These are phyloP conservation scores for Notodromas monacha DNA, from an alignment of 2,888 invertebrate genomes.

Conservation along the genomic window DNA sequence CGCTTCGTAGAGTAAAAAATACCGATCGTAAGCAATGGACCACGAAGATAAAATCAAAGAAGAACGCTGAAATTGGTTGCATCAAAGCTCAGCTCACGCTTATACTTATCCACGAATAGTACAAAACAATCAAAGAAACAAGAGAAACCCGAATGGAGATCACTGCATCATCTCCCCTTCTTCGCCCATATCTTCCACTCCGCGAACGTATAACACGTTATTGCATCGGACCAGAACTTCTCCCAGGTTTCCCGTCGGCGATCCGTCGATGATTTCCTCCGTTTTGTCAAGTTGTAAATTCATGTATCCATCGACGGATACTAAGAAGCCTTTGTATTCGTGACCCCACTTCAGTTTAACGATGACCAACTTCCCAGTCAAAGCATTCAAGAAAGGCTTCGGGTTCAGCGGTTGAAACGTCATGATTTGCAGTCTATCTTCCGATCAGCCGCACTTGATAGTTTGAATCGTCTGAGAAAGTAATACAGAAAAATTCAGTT, in stretches of 20 bases:
- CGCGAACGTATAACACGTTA: conserved; percentile 75
- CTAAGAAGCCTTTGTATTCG: conserved; percentile 90
- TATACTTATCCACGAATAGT: too few species aligned
- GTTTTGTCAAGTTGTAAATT: conserved; percentile 83
- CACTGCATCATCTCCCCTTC: conserved; percentile 90
- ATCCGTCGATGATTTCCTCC: conserved; percentile 82
- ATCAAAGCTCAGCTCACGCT: too few species aligned
- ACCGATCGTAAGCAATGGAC: too few species aligned
- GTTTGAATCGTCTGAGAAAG: too few species aligned
- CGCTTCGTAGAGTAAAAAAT: too few species aligned
- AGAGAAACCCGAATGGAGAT: too few species aligned
- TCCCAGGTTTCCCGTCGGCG: conserved; percentile 64
- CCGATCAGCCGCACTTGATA: too few species aligned
- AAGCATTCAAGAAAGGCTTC: conserved; percentile 87
- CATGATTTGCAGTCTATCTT: too few species aligned
- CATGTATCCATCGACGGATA: conserved; percentile 97
- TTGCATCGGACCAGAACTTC: conserved; percentile 91
- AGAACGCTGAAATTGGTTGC: too few species aligned
- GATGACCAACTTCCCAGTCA: conserved; percentile 88
- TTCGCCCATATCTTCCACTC: conserved; percentile 81
- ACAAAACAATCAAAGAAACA: too few species aligned
- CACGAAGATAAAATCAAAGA: too few species aligned
- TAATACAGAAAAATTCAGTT: too few species aligned
- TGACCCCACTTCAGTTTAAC: conserved; percentile 98
- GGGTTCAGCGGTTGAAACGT: conserved; percentile 93